A percentile compares a stretch with the other conserved stretches of the same genome.
Evolutionary conservation across 2,797 vertebrate genomes (phyloP).

Genomic region (Echiichthys vipera): DNA sequence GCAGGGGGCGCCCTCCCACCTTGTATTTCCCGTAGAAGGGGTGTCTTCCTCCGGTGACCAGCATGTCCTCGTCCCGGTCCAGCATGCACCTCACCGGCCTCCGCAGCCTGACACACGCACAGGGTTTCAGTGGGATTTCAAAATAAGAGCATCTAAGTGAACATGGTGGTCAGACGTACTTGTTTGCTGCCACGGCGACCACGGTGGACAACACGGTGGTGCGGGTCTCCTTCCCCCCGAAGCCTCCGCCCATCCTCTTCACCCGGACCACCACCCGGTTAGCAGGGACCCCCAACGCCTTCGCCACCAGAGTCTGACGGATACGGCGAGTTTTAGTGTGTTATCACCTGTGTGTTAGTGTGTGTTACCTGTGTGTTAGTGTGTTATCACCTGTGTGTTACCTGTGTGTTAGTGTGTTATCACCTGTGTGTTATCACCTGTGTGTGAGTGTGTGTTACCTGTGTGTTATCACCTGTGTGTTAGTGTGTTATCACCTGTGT

Average conservation of each 20-base stretch:
- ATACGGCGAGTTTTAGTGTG: not conserved
- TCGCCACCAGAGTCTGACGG: slow-evolving; percentile 84
- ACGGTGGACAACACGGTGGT: slow-evolving; percentile 86
- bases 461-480: not conserved
- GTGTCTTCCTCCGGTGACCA: slow-evolving; percentile 93
- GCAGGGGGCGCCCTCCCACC: slow-evolving; percentile 79
- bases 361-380: not conserved
- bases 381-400: not conserved
- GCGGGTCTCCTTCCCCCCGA: slow-evolving; percentile 94
- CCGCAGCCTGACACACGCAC: slow-evolving; percentile 79
- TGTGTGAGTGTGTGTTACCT: not conserved
- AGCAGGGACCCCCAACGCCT: slow-evolving; percentile 88
- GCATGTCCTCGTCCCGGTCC: slow-evolving; percentile 96
- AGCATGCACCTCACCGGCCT: slow-evolving; percentile 93
- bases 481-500: not conserved
- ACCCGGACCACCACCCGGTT: slow-evolving; percentile 91
- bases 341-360: not conserved
- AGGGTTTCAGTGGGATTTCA: too few relatives aligned
- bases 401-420: not conserved
- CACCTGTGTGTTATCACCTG: not conserved
- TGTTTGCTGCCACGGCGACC: slow-evolving; percentile 91
- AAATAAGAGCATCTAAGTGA: not conserved
- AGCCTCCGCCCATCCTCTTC: slow-evolving; percentile 96
- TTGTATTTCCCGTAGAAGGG: slow-evolving; percentile 94
- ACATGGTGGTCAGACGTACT: slow-evolving; percentile 71